Percentiles rank a stretch among this genome's conserved stretches.
Evolutionary conservation across 1,140 invertebrate genomes (phyloP).

Genomic region (Bombus huntii): DNA sequence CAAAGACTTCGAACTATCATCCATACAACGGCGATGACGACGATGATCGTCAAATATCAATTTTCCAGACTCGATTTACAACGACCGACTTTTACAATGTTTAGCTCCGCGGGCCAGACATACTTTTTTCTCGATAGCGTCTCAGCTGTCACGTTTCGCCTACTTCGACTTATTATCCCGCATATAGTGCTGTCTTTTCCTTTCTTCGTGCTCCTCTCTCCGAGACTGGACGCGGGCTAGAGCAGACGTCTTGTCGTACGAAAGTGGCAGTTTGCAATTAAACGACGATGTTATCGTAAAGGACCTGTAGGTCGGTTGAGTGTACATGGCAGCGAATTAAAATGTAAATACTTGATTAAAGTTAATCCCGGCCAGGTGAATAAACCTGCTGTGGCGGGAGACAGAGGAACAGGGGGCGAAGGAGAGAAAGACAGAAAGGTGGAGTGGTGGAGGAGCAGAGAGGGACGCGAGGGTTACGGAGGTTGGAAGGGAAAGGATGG

Average conservation of each 20-base stretch:
- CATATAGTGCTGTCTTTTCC: neutral
- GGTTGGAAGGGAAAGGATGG: conserved; percentile 28
- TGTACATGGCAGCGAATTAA: conserved; percentile 76
- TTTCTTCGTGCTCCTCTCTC: neutral
- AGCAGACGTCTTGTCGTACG: conserved; percentile 57
- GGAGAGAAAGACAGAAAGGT: conserved; percentile 6
- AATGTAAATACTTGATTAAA: conserved; percentile 81
- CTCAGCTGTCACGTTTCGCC: neutral
- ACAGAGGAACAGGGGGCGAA: conserved; percentile 47
- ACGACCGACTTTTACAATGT: neutral
- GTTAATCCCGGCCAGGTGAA: conserved; percentile 73
- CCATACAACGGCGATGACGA: neutral
- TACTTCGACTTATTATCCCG: conserved; percentile 31
- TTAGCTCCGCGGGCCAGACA: neutral
- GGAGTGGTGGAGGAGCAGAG: conserved; percentile 29
- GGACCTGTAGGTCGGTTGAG: conserved; percentile 60
- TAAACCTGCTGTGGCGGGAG: conserved; percentile 62
- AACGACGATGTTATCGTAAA: conserved; percentile 72
- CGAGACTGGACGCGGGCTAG: neutral
- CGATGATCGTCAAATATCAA: too few species aligned
- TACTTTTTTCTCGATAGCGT: neutral
- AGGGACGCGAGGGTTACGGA: conserved; percentile 37
- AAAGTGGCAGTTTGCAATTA: conserved; percentile 76
- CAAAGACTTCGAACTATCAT: neutral
- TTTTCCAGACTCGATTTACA: neutral